A percentile compares a stretch with the other conserved stretches of the same genome.
phyloP scores from a whole-genome alignment of 2,113 vertebrate genomes.

The Lates calcarifer region DNA sequence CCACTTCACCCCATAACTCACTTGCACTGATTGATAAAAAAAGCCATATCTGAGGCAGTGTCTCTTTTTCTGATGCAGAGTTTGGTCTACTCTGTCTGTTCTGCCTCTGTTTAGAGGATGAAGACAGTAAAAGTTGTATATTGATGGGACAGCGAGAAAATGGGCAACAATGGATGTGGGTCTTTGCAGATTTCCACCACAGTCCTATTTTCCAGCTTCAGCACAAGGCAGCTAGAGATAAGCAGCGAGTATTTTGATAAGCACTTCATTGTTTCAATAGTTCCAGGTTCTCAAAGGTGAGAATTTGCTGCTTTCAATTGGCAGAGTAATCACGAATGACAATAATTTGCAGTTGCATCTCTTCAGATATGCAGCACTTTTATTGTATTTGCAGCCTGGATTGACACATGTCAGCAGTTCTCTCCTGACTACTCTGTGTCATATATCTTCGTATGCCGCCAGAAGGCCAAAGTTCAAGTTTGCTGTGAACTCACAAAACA shows the following conservation, averaged over 20 bases:
- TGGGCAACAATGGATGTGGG: too few relatives aligned
- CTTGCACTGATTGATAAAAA: background rate
- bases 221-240: background rate
- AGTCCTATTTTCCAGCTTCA: too few relatives aligned
- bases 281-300: background rate
- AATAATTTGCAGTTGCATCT: background rate
- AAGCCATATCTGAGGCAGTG: background rate
- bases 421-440: too few relatives aligned
- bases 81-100: background rate
- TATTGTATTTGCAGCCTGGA: too few relatives aligned
- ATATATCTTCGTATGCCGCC: too few relatives aligned
- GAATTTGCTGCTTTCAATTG: background rate
- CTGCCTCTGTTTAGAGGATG: background rate
- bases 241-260: too few relatives aligned
- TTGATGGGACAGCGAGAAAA: background rate
- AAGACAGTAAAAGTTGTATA: too few relatives aligned
- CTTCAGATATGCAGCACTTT: too few relatives aligned
- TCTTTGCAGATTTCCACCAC: too few relatives aligned
- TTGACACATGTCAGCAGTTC: background rate
- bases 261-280: background rate
- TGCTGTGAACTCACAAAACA: too few relatives aligned
- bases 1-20: background rate
- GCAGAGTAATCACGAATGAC: background rate
- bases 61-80: background rate
- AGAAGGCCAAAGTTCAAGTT: too few relatives aligned